Evolutionary conservation across 2,113 vertebrate genomes (phyloP).

Genomic region (Crotalus viridis): DNA sequence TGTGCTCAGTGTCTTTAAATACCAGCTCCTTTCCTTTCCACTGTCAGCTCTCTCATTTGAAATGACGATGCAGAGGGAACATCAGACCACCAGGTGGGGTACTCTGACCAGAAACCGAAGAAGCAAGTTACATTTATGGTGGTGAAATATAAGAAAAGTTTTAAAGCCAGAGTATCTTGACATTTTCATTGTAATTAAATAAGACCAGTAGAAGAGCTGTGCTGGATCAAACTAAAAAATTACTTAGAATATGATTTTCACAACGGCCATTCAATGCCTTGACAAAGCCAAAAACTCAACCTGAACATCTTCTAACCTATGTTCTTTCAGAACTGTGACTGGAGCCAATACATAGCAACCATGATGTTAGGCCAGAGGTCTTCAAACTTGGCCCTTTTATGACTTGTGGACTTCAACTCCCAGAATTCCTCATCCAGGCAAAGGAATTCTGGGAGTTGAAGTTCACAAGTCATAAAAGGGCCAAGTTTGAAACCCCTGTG

Average conservation of each 20-base stretch:
- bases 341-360: background rate
- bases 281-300: background rate
- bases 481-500: no score
- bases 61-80: background rate
- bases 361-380: background rate
- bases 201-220: background rate
- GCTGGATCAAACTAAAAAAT: background rate
- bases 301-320: background rate
- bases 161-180: background rate
- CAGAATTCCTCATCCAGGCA: no score
- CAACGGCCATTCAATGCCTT: background rate
- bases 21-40: background rate
- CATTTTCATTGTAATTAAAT: background rate
- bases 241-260: background rate
- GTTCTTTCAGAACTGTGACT: background rate
- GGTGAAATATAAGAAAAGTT: background rate
- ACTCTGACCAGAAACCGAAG: background rate
- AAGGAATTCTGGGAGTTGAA: no score
- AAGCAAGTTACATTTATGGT: background rate
- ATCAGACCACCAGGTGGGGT: constrained; percentile 9
- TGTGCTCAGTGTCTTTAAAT: background rate
- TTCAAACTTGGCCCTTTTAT: no score
- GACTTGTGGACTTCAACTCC: no score
- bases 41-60: background rate
- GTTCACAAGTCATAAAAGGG: no score